Conservation (phyloP, 2,797 vertebrate species). For the Poeciliopsis gracilis region DNA sequence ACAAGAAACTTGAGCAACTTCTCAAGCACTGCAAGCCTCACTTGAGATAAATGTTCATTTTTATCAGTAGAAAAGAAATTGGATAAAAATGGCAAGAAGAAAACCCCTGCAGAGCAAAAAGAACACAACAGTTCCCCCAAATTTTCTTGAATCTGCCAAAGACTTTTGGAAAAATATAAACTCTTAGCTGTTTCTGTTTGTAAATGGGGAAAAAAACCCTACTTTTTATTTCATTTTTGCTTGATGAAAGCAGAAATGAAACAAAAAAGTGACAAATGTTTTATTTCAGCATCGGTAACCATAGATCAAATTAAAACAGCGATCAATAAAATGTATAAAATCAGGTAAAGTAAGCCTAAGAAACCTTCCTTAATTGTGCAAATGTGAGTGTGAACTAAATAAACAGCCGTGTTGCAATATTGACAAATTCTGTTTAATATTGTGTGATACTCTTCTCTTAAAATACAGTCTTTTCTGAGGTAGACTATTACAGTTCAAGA, state of each 20-base stretch:
- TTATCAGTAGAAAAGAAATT: background rate
- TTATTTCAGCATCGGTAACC: background rate
- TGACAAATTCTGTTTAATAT: slow-evolving; percentile 97
- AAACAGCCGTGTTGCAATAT: slow-evolving; percentile 64
- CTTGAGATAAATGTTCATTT: background rate
- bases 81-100: background rate
- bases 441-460: slow-evolving; percentile 95
- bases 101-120: background rate
- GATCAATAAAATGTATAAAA: too few relatives aligned
- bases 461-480: slow-evolving; percentile 99
- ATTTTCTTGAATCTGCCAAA: background rate
- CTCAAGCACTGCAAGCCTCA: background rate
- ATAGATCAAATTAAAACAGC: background rate
- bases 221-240: background rate
- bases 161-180: background rate
- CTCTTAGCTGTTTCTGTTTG: background rate
- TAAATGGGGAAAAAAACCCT: background rate
- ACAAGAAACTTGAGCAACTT: background rate
- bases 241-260: background rate
- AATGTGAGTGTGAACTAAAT: slow-evolving; percentile 17
- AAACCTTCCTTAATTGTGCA: background rate
- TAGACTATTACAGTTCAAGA: slow-evolving; percentile 97
- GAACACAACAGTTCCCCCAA: background rate
- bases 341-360: background rate
- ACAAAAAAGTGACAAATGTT: background rate